Evolutionary conservation across 2,888 invertebrate genomes (phyloP).

Genomic region (Nomada goodeniana): DNA sequence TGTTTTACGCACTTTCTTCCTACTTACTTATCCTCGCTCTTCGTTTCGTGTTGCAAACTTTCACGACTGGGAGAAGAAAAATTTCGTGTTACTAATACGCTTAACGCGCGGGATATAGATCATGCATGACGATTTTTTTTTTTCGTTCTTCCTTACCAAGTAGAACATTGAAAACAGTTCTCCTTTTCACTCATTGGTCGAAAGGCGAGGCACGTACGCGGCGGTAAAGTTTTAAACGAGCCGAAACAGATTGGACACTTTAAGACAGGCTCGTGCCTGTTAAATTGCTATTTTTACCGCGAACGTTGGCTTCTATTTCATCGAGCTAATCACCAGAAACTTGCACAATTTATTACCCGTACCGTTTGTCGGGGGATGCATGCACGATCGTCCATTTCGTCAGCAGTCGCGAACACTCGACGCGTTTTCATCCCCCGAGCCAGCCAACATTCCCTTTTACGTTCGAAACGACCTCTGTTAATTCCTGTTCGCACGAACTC

Average conservation of each 20-base stretch:
- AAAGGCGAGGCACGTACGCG: slow-evolving; percentile 31
- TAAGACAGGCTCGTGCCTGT: slow-evolving; percentile 62
- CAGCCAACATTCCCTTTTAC: slow-evolving; percentile 11
- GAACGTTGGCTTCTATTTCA: slow-evolving; percentile 60
- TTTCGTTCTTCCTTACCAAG: not conserved
- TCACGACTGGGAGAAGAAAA: not conserved
- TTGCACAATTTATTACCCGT: slow-evolving; percentile 63
- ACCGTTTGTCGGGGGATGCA: slow-evolving; percentile 35
- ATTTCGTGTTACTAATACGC: not conserved
- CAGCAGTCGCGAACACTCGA: slow-evolving; percentile 9
- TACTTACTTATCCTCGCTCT: not conserved
- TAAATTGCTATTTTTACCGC: slow-evolving; percentile 65
- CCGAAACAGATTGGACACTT: slow-evolving; percentile 62
- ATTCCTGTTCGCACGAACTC: slow-evolving; percentile 22
- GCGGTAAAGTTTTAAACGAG: slow-evolving; percentile 64
- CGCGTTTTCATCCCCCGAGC: slow-evolving; percentile 12
- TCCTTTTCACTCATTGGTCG: not conserved
- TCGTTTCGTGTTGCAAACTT: not conserved
- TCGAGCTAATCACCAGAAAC: slow-evolving; percentile 63
- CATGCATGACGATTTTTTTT: too few relatives aligned
- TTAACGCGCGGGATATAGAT: too few relatives aligned
- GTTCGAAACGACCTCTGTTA: not conserved
- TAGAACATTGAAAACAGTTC: not conserved
- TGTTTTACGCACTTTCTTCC: slow-evolving; percentile 17
- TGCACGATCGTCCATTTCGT: slow-evolving; percentile 14